Conservation (phyloP, 2,113 vertebrate genomes). For the Fukomys damarensis region DNA sequence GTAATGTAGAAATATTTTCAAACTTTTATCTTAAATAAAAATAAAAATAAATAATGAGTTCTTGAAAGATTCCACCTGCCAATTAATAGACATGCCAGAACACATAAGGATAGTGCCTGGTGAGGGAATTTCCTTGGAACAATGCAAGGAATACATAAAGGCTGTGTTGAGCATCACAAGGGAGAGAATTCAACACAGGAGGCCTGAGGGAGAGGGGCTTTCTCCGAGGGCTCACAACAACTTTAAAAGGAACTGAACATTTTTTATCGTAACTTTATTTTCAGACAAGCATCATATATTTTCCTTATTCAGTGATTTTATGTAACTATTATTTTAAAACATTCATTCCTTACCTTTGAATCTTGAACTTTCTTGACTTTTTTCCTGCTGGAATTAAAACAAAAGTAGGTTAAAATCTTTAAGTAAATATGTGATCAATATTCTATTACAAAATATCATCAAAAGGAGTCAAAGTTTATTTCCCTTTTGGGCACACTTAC, state of each 20-base stretch:
- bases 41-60: background rate
- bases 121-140: background rate
- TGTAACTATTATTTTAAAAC: conserved; percentile 59
- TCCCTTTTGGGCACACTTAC: background rate
- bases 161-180: background rate
- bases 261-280: background rate
- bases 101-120: background rate
- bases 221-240: background rate
- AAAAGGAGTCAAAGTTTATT: background rate
- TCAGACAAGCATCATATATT: background rate
- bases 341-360: conserved; percentile 85
- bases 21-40: background rate
- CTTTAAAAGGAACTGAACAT: conserved; percentile 21
- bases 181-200: background rate
- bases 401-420: conserved; percentile 79
- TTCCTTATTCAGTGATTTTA: background rate
- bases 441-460: background rate
- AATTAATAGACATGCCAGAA: background rate
- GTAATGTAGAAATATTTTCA: background rate
- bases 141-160: background rate
- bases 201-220: background rate
- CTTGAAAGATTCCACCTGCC: background rate
- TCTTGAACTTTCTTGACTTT: conserved; percentile 85
- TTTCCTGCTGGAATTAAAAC: conserved; percentile 89
- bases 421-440: background rate